Percentiles rank a stretch among this genome's conserved stretches.
Evolutionary conservation across 1,140 invertebrate species (phyloP).

Genomic region (Metopolophium dirhodum): DNA sequence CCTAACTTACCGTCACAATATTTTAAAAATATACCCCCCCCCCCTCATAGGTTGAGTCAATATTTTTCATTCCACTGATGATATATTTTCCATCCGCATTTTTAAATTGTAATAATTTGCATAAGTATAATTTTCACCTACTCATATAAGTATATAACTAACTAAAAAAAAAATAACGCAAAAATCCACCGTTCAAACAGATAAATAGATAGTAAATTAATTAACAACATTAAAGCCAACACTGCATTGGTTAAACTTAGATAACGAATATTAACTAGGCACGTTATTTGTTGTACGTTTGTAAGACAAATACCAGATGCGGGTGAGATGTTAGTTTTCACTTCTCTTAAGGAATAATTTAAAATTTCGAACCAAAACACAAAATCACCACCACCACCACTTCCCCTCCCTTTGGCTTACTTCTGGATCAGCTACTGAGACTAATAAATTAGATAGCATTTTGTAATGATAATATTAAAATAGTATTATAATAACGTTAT

Average conservation of each 20-base stretch:
- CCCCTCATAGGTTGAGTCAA: background rate
- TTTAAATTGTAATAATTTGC: no score
- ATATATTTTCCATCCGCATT: no score
- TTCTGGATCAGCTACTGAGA: background rate
- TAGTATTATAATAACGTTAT: no score
- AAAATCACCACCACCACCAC: background rate
- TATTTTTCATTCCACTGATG: no score
- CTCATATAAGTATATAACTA: no score
- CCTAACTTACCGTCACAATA: no score
- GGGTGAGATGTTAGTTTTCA: background rate
- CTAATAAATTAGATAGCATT: background rate
- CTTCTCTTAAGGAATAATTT: background rate
- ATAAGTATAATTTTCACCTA: no score
- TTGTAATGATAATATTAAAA: no score
- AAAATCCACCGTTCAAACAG: background rate
- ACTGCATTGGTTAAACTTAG: no score
- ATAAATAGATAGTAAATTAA: no score
- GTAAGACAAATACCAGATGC: background rate
- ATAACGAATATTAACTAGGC: background rate
- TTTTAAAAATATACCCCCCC: no score
- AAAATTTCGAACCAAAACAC: background rate
- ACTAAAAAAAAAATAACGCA: background rate
- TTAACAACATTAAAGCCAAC: background rate
- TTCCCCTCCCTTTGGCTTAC: background rate
- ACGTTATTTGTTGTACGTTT: background rate